phyloP scores from a whole-genome alignment of 2,113 vertebrate species.

The Micronisus gabar region DNA sequence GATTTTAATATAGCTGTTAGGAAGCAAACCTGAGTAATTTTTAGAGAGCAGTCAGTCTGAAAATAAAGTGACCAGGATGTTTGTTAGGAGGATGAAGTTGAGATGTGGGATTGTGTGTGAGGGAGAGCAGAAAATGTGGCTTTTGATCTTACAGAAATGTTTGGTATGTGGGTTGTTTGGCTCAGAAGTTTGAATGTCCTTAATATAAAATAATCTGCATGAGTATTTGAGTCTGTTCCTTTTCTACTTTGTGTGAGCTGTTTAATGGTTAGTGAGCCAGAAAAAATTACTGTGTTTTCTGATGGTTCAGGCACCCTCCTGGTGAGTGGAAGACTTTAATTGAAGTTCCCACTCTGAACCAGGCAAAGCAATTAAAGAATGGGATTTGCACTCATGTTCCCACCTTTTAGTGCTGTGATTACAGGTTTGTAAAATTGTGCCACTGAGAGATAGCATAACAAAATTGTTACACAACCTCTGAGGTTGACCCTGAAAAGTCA shows the following conservation, averaged over 20 bases:
- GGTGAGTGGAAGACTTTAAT: not conserved
- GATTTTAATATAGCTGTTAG: not conserved
- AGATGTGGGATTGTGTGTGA: constrained; percentile 21
- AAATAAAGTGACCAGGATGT: not conserved
- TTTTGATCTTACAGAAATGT: constrained; percentile 46
- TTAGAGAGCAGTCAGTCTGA: not conserved
- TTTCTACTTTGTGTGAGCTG: constrained; percentile 9
- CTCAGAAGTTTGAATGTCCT: constrained; percentile 17
- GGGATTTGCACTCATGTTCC: not conserved
- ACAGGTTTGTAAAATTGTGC: not conserved
- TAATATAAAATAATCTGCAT: constrained; percentile 42
- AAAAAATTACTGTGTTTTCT: not conserved
- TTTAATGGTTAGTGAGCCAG: constrained; percentile 14
- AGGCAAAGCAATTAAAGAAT: constrained; percentile 19
- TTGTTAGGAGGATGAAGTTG: not conserved
- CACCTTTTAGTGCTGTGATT: not conserved
- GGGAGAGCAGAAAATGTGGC: constrained; percentile 2
- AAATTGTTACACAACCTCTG: not conserved
- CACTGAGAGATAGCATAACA: not conserved
- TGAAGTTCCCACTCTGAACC: not conserved
- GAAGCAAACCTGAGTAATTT: not conserved
- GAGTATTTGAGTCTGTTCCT: constrained; percentile 28
- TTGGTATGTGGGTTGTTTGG: constrained; percentile 35
- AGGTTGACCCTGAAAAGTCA: not conserved
- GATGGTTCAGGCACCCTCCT: constrained; percentile 14